phyloP scores from a whole-genome alignment of 2,113 vertebrate species.

The Eublepharis macularius region DNA sequence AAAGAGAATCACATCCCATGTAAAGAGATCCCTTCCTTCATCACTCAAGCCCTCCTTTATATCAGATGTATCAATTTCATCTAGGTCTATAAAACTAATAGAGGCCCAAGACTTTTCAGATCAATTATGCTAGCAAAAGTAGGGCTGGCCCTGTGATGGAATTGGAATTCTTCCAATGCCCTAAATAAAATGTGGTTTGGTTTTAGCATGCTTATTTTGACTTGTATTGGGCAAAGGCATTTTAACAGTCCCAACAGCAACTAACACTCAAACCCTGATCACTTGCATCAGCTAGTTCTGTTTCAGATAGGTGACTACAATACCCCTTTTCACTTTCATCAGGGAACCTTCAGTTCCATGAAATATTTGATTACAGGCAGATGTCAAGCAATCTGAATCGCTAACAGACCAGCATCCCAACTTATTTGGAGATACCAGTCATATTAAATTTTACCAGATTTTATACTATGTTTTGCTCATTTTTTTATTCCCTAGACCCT shows the following conservation, averaged over 20 bases:
- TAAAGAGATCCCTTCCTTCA: background rate
- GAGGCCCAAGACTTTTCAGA: background rate
- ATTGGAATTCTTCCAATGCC: no score
- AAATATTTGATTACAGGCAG: background rate
- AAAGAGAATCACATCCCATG: background rate
- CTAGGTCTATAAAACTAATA: no score
- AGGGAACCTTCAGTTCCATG: background rate
- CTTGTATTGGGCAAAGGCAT: no score
- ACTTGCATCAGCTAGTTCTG: no score
- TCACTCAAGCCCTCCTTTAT: background rate
- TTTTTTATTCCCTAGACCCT: constrained; percentile 19
- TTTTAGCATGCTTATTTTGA: no score
- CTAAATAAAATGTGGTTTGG: no score
- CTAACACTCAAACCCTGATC: no score
- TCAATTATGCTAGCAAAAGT: background rate
- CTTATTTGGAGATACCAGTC: background rate
- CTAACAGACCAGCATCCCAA: background rate
- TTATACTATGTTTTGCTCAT: constrained; percentile 47
- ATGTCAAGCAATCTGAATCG: background rate
- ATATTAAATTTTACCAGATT: constrained; percentile 19
- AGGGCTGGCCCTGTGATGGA: background rate
- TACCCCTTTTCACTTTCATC: no score
- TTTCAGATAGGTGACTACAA: no score
- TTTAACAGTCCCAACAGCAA: no score
- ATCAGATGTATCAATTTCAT: background rate